Conservation (phyloP, 2,797 vertebrate species). For the Tympanoctomys barrerae region DNA sequence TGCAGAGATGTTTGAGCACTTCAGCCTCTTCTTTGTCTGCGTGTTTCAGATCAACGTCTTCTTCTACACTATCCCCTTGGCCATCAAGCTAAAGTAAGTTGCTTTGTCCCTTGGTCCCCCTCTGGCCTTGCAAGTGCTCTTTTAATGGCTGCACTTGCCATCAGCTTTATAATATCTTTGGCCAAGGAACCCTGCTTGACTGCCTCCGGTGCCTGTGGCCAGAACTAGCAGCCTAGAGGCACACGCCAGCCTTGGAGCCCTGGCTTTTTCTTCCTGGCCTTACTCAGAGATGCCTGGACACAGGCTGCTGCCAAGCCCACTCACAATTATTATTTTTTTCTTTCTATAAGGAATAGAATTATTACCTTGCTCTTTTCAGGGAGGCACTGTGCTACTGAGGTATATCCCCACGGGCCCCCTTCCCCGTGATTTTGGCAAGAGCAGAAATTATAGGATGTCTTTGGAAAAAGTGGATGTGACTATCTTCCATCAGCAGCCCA, state of each 20-base stretch:
- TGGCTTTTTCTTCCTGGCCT: neutral
- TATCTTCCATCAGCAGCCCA: neutral
- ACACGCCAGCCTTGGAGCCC: neutral
- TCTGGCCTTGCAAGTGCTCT: neutral
- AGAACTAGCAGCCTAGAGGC: neutral
- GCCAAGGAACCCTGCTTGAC: neutral
- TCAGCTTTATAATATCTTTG: neutral
- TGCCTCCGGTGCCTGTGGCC: neutral
- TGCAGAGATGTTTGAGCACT: conserved; percentile 99
- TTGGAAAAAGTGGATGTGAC: conserved; percentile 30
- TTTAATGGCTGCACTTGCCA: neutral
- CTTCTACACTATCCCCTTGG: conserved; percentile 98
- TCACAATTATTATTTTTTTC: neutral
- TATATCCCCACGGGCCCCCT: too few species aligned
- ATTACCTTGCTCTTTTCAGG: too few species aligned
- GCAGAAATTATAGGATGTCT: neutral
- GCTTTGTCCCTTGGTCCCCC: neutral
- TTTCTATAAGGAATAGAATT: too few species aligned
- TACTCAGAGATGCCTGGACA: neutral
- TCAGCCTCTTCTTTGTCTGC: conserved; percentile 98
- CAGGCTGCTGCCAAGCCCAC: neutral
- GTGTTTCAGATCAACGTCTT: conserved; percentile 99
- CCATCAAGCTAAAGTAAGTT: conserved; percentile 97
- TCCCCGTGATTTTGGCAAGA: neutral
- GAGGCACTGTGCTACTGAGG: too few species aligned